Evolutionary conservation across 2,888 invertebrate species (phyloP).

Genomic region (Sminthurinus aureus): DNA sequence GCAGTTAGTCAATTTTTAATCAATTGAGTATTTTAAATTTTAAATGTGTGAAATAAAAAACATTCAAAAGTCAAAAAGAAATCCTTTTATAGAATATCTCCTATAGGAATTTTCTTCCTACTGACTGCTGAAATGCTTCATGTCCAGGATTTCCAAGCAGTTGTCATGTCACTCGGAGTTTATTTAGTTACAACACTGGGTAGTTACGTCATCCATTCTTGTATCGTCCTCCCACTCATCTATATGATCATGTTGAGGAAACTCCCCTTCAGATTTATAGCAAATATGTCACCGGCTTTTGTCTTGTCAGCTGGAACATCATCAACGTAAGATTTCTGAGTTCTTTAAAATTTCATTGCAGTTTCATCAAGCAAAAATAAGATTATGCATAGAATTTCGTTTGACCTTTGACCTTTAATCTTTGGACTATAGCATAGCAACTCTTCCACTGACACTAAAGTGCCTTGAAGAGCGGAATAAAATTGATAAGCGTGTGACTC

Average conservation of each 20-base stretch:
- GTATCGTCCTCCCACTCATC: constrained; percentile 85
- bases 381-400: too few relatives aligned
- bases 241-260: constrained; percentile 83
- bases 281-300: constrained; percentile 88
- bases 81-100: constrained; percentile 75
- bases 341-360: too few relatives aligned
- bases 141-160: constrained; percentile 81
- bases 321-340: too few relatives aligned
- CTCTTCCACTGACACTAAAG: constrained; percentile 49
- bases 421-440: constrained; percentile 44
- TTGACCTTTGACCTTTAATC: too few relatives aligned
- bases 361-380: too few relatives aligned
- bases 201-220: constrained; percentile 89
- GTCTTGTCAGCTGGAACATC: constrained; percentile 96
- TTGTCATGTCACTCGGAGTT: constrained; percentile 86
- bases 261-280: constrained; percentile 82
- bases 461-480: constrained; percentile 50
- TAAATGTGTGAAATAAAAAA: not conserved
- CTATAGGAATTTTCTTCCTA: constrained; percentile 86
- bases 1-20: too few relatives aligned
- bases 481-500: constrained; percentile 46
- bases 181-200: constrained; percentile 91
- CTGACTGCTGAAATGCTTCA: constrained; percentile 90
- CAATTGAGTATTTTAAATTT: too few relatives aligned
- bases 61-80: not conserved